Base-by-base conservation (phyloP, 2,888 invertebrate genomes). In the Rhorus exstirpatorius region DNA sequence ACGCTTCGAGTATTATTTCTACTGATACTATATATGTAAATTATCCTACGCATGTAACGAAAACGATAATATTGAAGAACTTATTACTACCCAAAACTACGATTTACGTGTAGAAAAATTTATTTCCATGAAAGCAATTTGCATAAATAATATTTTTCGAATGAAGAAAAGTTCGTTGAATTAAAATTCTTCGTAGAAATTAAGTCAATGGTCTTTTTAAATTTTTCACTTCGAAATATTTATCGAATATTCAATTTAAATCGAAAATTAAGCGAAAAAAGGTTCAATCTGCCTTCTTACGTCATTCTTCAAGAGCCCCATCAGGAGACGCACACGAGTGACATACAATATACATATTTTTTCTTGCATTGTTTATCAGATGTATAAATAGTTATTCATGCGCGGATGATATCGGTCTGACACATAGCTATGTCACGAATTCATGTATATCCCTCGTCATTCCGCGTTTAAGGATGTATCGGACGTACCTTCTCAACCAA, bases 1-100 rank as follows among this genome's bases (percentile, higher is more conserved):
- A 77, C 61, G 68, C 77, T 77, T 68, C 60, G 58, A 38, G 4
- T 49, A 51, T 68, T 67, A 65, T n/a, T n/a, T n/a, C n/a, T 53
- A 68, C 49, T 68, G 49, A 24, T 38, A 26, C 53, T 68, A 51
- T 77, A 61, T 61, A 31, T 6, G 31, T 68, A 55, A 41, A 41
- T 41, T 55, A 26, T 26, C 53, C 1, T 24, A 2, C 24, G 19
- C n/a, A 10, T 21, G 0, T 12, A 51, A 21, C n/a, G 10, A 19
- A 10, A 55, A 26, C 26, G 51, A 55, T 3, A 55, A 1, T 26
- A 26, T 12, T 10, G n/a, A 41, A 55, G 12, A n/a, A n/a, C n/a
- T n/a, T n/a, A 6, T 41, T 41, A 1, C 21, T 60, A 26, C 4
- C 3, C 35, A 10, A 8, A 31, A 31, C 3, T 31, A 3, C 6